Base-by-base conservation (phyloP, 2,797 vertebrate genomes). In the Gallirallus australis region DNA sequence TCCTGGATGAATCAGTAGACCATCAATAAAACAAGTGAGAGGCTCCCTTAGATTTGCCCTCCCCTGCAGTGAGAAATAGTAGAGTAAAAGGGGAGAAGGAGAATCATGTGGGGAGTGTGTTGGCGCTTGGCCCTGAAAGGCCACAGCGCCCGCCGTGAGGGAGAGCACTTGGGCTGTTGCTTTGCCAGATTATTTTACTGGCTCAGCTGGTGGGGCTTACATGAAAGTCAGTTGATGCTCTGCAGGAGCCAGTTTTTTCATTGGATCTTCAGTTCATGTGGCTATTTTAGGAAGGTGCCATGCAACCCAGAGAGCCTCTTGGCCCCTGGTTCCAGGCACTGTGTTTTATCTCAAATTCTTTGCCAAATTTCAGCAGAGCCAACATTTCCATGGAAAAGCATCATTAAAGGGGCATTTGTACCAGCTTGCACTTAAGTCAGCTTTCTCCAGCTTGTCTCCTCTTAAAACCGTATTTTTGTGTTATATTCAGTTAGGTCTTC, bases 261-360 rank as follows among this genome's bases (percentile, higher is more conserved):
- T 69, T 3, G 0, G 30, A 65, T 92, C 86, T 95, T 57, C 75
- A 81, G 61, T 76, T 71, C 47, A 24, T 27, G 57, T 39, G 65
- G 89, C 83, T 96, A 78, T 96, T 97, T 96, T 94, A 89, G 88
- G 93, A 94, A 83, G 93, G 88, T 96, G 89, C 86, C 92, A 89
- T 75, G 57, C 75, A 85, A 75, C 68, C 60, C 40, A 0, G 85
- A 50, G 40, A 92, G 68, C 86, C 40, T 85, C 86, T 75, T 4
- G 13, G 48, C 54, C 88, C 64, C 33, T 25, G 9, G n/a, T 90
- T 94, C 68, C 90, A 94, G 73, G 82, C 78, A 11, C 40, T 45
- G n/a, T 63, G 37, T 86, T 94, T 82, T 69, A 85, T 90, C 87
- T 92, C 16, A 20, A 65, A 33, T 24, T 86, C 48, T 31, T 45